phyloP scores from a whole-genome alignment of 1,140 invertebrate species.

The Cyclina sinensis region DNA sequence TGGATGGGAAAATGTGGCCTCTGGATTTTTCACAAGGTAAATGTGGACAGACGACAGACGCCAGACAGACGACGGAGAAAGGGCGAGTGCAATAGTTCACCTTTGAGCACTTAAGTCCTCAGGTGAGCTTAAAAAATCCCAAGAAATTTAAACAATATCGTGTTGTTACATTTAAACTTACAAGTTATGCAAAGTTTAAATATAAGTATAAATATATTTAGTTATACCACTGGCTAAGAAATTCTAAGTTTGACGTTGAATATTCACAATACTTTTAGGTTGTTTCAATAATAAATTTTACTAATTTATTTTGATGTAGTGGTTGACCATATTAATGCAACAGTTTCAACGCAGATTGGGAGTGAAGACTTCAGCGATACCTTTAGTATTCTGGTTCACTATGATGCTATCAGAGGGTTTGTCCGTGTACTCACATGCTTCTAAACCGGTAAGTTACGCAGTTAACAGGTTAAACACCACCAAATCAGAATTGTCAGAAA shows the following conservation, averaged over 20 bases:
- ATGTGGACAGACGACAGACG: no score
- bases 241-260: background rate
- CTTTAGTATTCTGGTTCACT: constrained; percentile 26
- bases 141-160: background rate
- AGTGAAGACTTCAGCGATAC: constrained; percentile 23
- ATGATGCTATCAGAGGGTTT: constrained; percentile 5
- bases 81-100: no score
- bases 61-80: no score
- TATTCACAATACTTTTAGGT: no score
- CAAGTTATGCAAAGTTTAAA: background rate
- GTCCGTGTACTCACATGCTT: background rate
- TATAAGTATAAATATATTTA: background rate
- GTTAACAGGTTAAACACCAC: no score
- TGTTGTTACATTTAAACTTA: background rate
- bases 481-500: no score
- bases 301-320: background rate
- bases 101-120: no score
- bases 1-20: no score
- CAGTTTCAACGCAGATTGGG: constrained; percentile 11
- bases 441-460: background rate
- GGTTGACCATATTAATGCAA: constrained; percentile 6
- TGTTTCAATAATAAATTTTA: background rate
- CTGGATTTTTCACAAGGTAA: no score
- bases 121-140: background rate
- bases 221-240: background rate